Conservation (phyloP, 2,797 vertebrate species). For the Harpagifer antarcticus region DNA sequence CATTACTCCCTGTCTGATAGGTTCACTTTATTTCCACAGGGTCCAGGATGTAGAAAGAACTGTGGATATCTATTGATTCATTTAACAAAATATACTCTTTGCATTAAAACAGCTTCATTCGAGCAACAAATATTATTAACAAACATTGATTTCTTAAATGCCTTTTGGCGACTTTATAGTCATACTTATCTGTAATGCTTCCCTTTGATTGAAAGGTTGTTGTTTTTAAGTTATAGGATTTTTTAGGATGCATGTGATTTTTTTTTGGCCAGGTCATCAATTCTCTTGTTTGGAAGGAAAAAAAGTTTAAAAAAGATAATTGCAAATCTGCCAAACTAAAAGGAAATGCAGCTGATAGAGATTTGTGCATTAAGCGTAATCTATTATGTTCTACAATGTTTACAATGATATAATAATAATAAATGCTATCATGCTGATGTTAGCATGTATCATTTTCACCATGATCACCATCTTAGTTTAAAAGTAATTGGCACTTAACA, state of each 20-base stretch:
- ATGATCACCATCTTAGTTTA: background rate
- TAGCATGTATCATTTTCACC: background rate
- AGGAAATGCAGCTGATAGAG: background rate
- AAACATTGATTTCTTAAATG: slow-evolving; percentile 1
- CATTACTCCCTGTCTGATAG: slow-evolving; percentile 1
- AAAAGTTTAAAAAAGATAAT: background rate
- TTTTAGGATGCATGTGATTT: background rate
- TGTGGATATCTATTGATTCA: background rate
- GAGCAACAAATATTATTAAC: background rate
- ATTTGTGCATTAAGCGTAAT: background rate
- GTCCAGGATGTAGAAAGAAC: background rate
- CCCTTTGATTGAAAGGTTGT: background rate
- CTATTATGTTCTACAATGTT: background rate
- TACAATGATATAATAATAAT: background rate
- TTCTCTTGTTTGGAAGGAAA: background rate
- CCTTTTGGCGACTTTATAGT: background rate
- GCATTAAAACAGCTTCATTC: background rate
- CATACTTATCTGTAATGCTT: background rate
- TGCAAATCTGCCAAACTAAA: background rate
- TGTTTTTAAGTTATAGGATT: background rate
- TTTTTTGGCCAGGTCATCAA: background rate
- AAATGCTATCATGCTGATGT: background rate
- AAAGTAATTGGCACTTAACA: background rate
- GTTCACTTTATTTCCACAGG: background rate
- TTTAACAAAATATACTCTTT: background rate